Base-by-base conservation (phyloP, 1,140 invertebrate species). In the Neuroterus valhalla region DNA sequence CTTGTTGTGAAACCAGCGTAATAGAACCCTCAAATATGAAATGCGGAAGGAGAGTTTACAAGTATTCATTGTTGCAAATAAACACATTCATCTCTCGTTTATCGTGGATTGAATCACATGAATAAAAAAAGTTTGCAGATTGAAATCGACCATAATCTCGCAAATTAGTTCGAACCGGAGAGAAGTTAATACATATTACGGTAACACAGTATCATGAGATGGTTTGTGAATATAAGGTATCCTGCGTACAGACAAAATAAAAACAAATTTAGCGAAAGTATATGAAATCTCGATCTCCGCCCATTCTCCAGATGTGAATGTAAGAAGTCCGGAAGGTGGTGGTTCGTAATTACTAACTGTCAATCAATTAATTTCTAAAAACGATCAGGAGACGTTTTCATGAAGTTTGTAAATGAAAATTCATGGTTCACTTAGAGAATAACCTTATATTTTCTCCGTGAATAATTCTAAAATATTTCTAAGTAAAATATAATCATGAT, bases 41-140 rank as follows among this genome's bases (percentile, higher is more conserved):
- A 62, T 23, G 23, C 52, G 52, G 52, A 62, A 62, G 52, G 21
- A 26, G 26, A 38, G 31, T 38, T 8, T 38, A 8, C 31, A 26
- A 62, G 21, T 62, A 62, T 62, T 14, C 23, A 62, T 62, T 62
- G 52, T 62, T 62, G 14, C 52, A 62, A 62, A 62, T 62, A 12
- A 62, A 31, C 52, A 62, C 52, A 62, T 62, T 62, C 14, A 26
- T 62, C 52, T 62, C 52, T 55, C 11, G 52, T 62, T 62, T 62
- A 62, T 62, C 52, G 15, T 62, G 21, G 52, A 62, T 62, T 62
- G 21, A 23, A 62, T 62, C 52, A 26, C 26, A 14, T 14, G 21
- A 14, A 1, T 3, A 62, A 14, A 62, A 62, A 62, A 62, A 62
- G 26, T 62, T 62, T 3, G 52, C 26, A 21, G 52, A 62, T 31